Evolutionary conservation across 2,113 vertebrate species (phyloP).

Genomic region (Ceyx cyanopectus): DNA sequence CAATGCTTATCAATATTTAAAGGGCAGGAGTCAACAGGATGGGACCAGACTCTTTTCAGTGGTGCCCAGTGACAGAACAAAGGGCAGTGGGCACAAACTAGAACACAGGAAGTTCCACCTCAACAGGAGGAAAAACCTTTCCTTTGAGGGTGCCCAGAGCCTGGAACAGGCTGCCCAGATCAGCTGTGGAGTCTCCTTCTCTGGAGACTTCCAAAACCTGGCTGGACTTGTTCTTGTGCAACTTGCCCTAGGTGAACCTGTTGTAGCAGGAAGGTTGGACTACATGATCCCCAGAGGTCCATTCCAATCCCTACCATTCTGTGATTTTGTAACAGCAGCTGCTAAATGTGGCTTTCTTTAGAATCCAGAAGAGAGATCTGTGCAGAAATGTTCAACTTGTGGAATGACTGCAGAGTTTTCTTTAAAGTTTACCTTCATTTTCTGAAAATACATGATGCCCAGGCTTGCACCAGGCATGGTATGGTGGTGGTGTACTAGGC

Average conservation of each 20-base stretch:
- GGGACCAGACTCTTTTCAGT: neutral
- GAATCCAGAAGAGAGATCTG: neutral
- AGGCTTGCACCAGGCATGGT: neutral
- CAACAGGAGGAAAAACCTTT: neutral
- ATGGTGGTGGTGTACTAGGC: neutral
- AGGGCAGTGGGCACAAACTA: neutral
- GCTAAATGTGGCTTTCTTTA: neutral
- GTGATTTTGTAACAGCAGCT: neutral
- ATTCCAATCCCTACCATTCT: neutral
- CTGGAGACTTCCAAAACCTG: neutral
- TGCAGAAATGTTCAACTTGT: neutral
- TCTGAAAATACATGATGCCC: neutral
- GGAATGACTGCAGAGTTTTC: neutral
- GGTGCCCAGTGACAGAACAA: neutral
- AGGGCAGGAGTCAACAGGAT: neutral
- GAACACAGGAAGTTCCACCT: neutral
- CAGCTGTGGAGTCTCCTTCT: neutral
- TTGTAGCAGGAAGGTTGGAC: neutral
- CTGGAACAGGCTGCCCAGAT: neutral
- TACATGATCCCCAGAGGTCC: neutral
- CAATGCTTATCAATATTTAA: neutral
- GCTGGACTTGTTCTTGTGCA: neutral
- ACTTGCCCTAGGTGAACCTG: neutral
- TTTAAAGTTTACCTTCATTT: neutral
- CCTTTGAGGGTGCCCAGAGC: neutral